Evolutionary conservation across 2,113 vertebrate genomes (phyloP).

Genomic region (Tachycineta bicolor): DNA sequence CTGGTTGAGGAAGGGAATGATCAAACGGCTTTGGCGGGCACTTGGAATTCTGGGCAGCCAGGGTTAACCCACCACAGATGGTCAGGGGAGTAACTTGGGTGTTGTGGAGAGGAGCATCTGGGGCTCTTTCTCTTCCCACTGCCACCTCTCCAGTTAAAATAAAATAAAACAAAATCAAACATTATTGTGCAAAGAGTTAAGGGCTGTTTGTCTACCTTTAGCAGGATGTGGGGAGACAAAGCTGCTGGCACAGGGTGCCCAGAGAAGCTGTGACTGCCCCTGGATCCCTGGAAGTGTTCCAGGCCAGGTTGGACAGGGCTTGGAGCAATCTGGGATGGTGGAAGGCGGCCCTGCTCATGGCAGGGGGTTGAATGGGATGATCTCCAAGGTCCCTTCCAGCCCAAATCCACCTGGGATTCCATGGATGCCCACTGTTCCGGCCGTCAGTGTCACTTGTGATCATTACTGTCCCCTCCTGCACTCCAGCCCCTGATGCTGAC

Average conservation of each 20-base stretch:
- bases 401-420: background rate
- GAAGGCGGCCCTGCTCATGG: background rate
- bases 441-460: background rate
- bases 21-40: background rate
- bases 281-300: background rate
- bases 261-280: background rate
- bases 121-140: background rate
- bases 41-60: background rate
- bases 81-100: background rate
- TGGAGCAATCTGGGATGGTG: background rate
- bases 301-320: accelerated
- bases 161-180: background rate
- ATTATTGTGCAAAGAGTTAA: accelerated
- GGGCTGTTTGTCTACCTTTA: background rate
- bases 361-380: background rate
- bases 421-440: background rate
- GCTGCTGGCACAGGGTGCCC: background rate
- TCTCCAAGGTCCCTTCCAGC: background rate
- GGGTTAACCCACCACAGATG: background rate
- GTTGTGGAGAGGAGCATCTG: background rate
- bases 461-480: background rate
- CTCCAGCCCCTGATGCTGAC: background rate
- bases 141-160: background rate
- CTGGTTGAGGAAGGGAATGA: background rate
- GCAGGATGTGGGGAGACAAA: background rate